These are phyloP conservation scores for Helicoverpa assulta DNA, from an alignment of 2,888 invertebrate species.

Conservation along the genomic window DNA sequence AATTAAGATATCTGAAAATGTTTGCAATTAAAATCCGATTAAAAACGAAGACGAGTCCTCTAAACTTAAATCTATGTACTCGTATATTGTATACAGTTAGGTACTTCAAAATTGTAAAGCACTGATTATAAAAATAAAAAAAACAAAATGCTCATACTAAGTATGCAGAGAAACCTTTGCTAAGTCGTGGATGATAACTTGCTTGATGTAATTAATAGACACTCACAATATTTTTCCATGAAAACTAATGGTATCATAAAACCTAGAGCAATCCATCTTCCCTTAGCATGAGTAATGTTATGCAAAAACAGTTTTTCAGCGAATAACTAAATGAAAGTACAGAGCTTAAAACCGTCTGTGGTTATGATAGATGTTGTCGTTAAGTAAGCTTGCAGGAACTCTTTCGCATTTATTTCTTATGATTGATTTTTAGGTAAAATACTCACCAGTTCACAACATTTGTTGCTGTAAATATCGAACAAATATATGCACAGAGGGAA, in stretches of 20 bases:
- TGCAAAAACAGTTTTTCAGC: slow-evolving; percentile 45
- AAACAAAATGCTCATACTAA: too few species aligned
- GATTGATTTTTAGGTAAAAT: slow-evolving; percentile 27
- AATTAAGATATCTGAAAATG: too few species aligned
- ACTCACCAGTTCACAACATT: neutral
- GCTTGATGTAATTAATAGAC: neutral
- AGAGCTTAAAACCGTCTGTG: slow-evolving; percentile 50
- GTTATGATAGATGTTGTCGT: slow-evolving; percentile 53
- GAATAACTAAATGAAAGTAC: slow-evolving; percentile 36
- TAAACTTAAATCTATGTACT: too few species aligned
- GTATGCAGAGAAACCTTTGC: too few species aligned
- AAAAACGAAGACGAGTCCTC: too few species aligned
- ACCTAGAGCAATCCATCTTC: slow-evolving; percentile 49
- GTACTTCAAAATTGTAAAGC: too few species aligned
- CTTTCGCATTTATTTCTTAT: slow-evolving; percentile 17
- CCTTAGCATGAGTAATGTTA: slow-evolving; percentile 32
- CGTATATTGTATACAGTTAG: too few species aligned
- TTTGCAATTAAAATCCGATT: too few species aligned
- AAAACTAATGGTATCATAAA: slow-evolving; percentile 17
- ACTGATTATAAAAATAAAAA: too few species aligned
- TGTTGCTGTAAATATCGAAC: slow-evolving; percentile 6
- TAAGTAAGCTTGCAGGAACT: slow-evolving; percentile 27
- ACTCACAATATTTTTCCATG: neutral
- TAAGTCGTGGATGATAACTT: too few species aligned
- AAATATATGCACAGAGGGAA: slow-evolving; percentile 29